Base-by-base conservation (phyloP, 2,888 invertebrate species). In the Agrypnus murinus region DNA sequence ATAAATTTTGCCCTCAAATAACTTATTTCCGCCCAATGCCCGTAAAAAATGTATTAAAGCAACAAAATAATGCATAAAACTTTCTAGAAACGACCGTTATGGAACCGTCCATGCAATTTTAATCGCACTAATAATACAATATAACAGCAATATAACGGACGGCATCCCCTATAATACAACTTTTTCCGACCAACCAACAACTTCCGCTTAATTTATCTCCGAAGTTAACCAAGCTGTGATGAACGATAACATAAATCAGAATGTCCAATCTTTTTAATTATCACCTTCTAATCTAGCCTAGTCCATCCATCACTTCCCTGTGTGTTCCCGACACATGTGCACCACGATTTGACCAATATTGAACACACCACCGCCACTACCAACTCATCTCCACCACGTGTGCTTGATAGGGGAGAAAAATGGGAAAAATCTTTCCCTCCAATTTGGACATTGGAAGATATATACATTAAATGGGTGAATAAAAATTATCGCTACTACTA, bases 221-320 rank as follows among this genome's bases (percentile, higher is more conserved):
- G 17, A 55, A 34, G 10, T 53, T 53, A 53, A 34, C 34, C 53
- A 40, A 40, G 15, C 17, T 34, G 40, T 58, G 58, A 58, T 43
- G 38, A 31, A 58, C 58, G 58, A 43, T 43, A 58, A 58, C 58
- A 58, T 58, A 58, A 58, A 58, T 58, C 58, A 58, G 58, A 2
- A 31, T 31, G 58, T 58, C 58, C 58, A 31, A 43, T 58, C 58
- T 58, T 58, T 58, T 58, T 58, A 58, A 58, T 58, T 58, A 58
- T 58, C 40, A 58, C 43, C 55, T 40, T 31, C 58, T 58, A 58
- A 58, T 58, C 58, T 43, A 31, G 19, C 36, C 19, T n/a, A 14
- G 55, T 31, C 31, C 31, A 58, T 58, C 58, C 40, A 58, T 58
- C 43, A 58, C 50, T 19, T 15, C 17, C 55, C 17, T 15, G 15